Evolutionary conservation across 2,888 invertebrate species (phyloP), one percentile per base, ranked within the genome.

Genomic region (Lysandra bellargus): DNA sequence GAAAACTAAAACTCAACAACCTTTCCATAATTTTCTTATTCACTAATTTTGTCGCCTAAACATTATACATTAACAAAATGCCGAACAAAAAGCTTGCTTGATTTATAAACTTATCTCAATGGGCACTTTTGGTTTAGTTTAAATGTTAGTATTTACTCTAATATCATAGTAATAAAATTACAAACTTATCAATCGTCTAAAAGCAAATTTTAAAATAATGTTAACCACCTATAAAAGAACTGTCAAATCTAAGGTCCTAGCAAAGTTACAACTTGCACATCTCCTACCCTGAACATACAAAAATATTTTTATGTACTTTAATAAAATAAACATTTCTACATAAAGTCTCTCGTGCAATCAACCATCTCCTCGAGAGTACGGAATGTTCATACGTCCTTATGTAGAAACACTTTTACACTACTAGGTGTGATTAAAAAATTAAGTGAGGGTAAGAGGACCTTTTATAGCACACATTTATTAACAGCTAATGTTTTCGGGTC

Each of bases 61-160:
- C 91, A 91, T 92, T 91, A 91, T 88, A 88, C 85, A 85, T 90
- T 87, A 92, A 92, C 92, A 91, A 92, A 88, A 91, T 90, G 91
- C 91, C 84, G 80, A 90, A 91, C 93, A 93, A 94, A 92, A 92
- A 92, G 90, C 91, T 92, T 90, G 92, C 88, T 88, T 88, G 83
- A 88, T 89, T 90, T 91, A 91, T 92, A 92, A 93, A 94, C 94
- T 95, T 93, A 94, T 93, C 90, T 94, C 94, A 94, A 94, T 94
- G 95, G 95, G 95, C 95, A 95, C 95, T 95, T 95, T 95, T 94
- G 95, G 95, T 95, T 95, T 93, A 94, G 89, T 94, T 92, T 92
- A 90, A 91, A 91, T 91, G 92, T 94, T 93, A 94, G 91, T 94
- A 91, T 92, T 93, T 91, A 92, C 87, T 91, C 92, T 92, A 92